Evolutionary conservation across 2,888 invertebrate genomes (phyloP), one percentile per base, ranked within the genome.

Genomic region (Lasioglossum morio): DNA sequence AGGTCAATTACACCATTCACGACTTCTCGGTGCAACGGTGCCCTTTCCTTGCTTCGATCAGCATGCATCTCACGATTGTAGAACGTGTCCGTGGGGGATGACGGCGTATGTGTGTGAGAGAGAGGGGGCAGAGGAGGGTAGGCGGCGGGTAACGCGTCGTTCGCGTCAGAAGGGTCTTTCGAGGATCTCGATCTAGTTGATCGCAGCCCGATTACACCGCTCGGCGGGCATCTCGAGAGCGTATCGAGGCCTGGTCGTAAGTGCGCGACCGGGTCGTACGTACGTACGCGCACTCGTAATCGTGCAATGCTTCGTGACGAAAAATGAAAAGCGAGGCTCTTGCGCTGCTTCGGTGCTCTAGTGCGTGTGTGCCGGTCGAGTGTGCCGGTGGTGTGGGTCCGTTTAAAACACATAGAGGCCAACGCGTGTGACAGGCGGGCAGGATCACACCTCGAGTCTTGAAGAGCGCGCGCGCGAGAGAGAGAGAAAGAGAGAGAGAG

Each of bases 371-470:
- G 66, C 66, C 34, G 30, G 19, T 66, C 14, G 63, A 34, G 63
- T 66, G 34, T 14, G 63, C 34, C 34, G 23, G 10, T 37, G 66
- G 40, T 72, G 34, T 30, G 77, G 63, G 60, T 43, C 72, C 43
- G 72, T 72, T 72, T 46, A 53, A 73, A 66, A 70, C 23, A 70
- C 74, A 77, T 27, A 75, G 77, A 23, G 53, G 84, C 70, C 85
- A 82, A 69, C 79, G 79, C 85, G 73, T 76, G 87, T 76, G 72
- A 78, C 85, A 77, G 63, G 53, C 72, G 86, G 84, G 77, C 86
- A 72, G 86, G 88, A 91, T 92, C 92, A 89, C 92, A 92, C 93
- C 90, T 92, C 88, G 86, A 76, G 84, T 77, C 16, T 27, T 2
- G 27, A 60, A 5, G 60, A 60, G 27, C 27, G 60, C n/a, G n/a